These are phyloP conservation scores for Eulacestoma nigropectus DNA, from an alignment of 2,113 vertebrate species.

Conservation along the genomic window DNA sequence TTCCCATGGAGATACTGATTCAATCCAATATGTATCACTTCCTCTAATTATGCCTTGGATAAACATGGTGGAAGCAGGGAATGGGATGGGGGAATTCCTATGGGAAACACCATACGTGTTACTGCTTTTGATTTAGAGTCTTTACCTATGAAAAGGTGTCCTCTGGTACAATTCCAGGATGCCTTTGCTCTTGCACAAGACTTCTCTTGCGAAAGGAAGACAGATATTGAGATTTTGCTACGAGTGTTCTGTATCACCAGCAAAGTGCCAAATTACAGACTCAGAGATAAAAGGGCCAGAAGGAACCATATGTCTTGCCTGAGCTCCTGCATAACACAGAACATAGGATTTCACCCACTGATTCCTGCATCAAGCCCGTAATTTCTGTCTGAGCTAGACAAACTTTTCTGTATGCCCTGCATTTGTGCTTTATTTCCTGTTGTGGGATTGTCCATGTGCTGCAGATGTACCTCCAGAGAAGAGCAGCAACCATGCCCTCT, in stretches of 20 bases:
- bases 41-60: not conserved
- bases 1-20: not conserved
- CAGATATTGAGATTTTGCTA: not conserved
- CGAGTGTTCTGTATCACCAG: not conserved
- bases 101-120: not conserved
- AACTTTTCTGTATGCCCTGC: not conserved
- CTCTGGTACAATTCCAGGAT: not conserved
- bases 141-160: not conserved
- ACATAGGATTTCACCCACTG: not conserved
- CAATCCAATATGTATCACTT: not conserved
- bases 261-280: not conserved
- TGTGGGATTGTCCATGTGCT: rapidly evolving
- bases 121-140: not conserved
- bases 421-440: not conserved
- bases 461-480: not conserved
- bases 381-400: not conserved
- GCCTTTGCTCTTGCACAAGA: not conserved
- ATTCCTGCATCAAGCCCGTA: not conserved
- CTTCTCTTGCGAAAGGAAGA: not conserved
- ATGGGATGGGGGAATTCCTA: not conserved
- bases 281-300: not conserved
- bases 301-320: not conserved
- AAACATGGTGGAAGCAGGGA: not conserved
- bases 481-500: not conserved
- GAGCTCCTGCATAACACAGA: not conserved